Evolutionary conservation across 1,140 invertebrate genomes (phyloP), one percentile per base, ranked within the genome.

Genomic region (Planococcus citri): DNA sequence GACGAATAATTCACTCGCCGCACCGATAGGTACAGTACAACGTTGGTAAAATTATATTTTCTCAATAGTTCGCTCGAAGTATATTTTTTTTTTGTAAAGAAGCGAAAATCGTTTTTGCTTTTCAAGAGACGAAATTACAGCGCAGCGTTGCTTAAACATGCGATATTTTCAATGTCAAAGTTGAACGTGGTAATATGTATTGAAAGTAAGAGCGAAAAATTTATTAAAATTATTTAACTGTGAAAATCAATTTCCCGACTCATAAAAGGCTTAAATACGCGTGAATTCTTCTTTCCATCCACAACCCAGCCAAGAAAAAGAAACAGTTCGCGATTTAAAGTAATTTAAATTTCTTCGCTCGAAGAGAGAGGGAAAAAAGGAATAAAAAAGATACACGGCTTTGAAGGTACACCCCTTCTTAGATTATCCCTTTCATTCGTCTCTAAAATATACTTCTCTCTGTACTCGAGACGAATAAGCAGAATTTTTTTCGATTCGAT

Each of bases 191-290:
- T 17, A 51, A 51, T 51, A n/a, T n/a, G n/a, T n/a, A n/a, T n/a
- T n/a, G 17, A 3, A 17, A 51, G 17, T 17, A 51, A 51, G n/a
- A 51, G 41, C 41, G 10, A 20, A 51, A 51, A 20, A 14, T 51
- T 51, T 51, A 17, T 51, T 51, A 20, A 51, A 51, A 51, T 51
- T 51, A 51, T 51, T 51, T 51, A 51, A 51, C 41, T 51, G 41
- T 51, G 17, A 51, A 51, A 51, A 51, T 51, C 41, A n/a, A 51
- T 51, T 51, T 51, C 6, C 4, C 4, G 17, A 51, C 17, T 17
- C 17, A 51, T 51, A 51, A 51, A 51, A 51, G 41, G 41, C 41
- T 51, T 51, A 51, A 51, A 51, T 51, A 51, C 41, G 41, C 41
- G 41, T 51, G 41, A 51, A 51, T 51, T 51, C 14, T n/a, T n/a